Percentiles rank a stretch among this genome's conserved stretches.
phyloP scores from a whole-genome alignment of 2,888 invertebrate genomes.

The Helleia helle region DNA sequence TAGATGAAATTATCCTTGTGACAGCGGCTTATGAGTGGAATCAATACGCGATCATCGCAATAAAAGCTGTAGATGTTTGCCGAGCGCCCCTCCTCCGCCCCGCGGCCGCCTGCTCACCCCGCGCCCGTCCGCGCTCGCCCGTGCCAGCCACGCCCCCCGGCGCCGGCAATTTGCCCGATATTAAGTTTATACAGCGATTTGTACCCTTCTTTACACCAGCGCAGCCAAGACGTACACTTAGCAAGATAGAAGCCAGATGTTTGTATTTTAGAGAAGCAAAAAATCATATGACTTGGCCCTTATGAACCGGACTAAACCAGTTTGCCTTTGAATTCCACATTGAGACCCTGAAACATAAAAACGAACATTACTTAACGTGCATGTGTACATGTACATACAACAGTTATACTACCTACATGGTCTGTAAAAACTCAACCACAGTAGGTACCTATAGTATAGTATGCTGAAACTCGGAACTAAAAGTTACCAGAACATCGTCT shows the following conservation, averaged over 20 bases:
- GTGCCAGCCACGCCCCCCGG: constrained; percentile 29
- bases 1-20: constrained; percentile 44
- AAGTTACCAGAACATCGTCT: too few species aligned
- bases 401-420: too few species aligned
- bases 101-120: constrained; percentile 25
- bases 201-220: constrained; percentile 61
- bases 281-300: too few species aligned
- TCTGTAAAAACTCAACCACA: too few species aligned
- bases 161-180: constrained; percentile 60
- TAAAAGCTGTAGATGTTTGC: constrained; percentile 60
- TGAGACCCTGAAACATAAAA: too few species aligned
- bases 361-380: too few species aligned
- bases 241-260: neutral
- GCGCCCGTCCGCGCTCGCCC: constrained; percentile 19
- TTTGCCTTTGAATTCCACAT: too few species aligned
- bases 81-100: constrained; percentile 21
- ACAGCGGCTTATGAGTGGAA: constrained; percentile 56
- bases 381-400: too few species aligned
- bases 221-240: constrained; percentile 23
- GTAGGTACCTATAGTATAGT: too few species aligned
- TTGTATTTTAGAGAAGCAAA: too few species aligned
- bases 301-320: too few species aligned
- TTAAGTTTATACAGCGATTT: constrained; percentile 70
- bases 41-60: constrained; percentile 61
- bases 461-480: too few species aligned